These are phyloP conservation scores for Schizotus pectinicornis DNA, from an alignment of 2,888 invertebrate species.

Conservation along the genomic window DNA sequence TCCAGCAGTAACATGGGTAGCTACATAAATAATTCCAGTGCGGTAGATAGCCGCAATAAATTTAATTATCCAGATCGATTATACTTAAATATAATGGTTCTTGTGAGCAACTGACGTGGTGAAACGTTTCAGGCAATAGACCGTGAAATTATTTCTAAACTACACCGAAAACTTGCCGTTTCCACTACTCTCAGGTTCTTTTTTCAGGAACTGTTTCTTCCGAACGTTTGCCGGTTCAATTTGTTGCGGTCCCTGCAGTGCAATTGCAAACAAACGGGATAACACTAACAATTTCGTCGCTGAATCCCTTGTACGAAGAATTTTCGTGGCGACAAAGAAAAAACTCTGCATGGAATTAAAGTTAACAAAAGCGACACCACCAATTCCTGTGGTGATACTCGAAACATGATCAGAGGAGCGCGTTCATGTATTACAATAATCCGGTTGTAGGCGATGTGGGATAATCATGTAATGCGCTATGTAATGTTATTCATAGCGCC, in stretches of 20 bases:
- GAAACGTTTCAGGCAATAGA: not conserved
- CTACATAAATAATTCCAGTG: not conserved
- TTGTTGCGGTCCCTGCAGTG: not conserved
- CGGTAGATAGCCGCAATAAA: not conserved
- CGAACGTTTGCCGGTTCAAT: not conserved
- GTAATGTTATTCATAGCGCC: conserved; percentile 22
- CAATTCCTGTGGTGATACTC: no score
- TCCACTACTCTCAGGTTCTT: not conserved
- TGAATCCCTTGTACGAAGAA: no score
- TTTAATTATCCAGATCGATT: conserved; percentile 2
- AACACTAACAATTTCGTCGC: no score
- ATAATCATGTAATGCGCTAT: conserved; percentile 23
- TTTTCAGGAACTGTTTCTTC: not conserved
- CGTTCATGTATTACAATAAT: conserved; percentile 4
- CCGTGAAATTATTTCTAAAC: conserved; percentile 3
- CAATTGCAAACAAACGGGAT: not conserved
- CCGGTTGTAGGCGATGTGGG: conserved; percentile 18
- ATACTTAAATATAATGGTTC: conserved; percentile 1
- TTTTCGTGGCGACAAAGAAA: no score
- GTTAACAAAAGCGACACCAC: no score
- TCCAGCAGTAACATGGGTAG: not conserved
- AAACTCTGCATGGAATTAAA: no score
- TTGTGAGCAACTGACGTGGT: not conserved
- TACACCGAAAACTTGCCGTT: not conserved
- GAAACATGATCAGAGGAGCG: no score